A percentile compares a stretch with the other conserved stretches of the same genome.
Evolutionary conservation across 2,888 invertebrate species (phyloP).

Genomic region (Panzeria rudis): DNA sequence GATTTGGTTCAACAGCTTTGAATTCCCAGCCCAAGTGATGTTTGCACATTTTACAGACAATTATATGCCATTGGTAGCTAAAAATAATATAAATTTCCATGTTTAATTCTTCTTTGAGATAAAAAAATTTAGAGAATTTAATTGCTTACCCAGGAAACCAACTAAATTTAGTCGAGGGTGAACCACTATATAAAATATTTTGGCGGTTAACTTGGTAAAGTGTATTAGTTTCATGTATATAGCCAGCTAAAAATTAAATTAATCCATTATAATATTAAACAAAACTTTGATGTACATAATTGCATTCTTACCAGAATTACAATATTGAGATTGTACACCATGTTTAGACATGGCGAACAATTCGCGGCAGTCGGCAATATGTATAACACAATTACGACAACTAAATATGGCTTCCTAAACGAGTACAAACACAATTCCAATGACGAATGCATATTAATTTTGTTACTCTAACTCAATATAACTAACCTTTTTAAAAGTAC

Average conservation of each 20-base stretch:
- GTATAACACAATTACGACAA: conserved; percentile 86
- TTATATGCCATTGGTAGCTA: conserved; percentile 92
- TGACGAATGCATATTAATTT: neutral
- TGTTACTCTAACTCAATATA: neutral
- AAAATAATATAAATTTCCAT: neutral
- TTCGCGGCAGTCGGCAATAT: conserved; percentile 87
- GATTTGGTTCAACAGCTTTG: conserved; percentile 86
- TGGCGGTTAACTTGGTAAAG: conserved; percentile 85
- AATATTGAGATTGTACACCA: conserved; percentile 91
- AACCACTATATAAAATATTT: conserved; percentile 84
- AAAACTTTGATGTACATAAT: neutral
- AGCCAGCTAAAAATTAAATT: conserved; percentile 84
- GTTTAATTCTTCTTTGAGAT: neutral
- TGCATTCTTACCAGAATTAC: conserved; percentile 86
- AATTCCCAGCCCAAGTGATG: conserved; percentile 93
- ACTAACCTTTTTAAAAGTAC: conserved; percentile 79
- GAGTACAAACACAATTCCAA: neutral
- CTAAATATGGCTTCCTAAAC: conserved; percentile 85
- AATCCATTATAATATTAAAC: neutral
- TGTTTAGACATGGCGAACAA: conserved; percentile 92
- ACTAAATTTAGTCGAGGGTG: conserved; percentile 89
- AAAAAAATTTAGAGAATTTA: neutral
- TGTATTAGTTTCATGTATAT: conserved; percentile 92
- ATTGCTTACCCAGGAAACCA: conserved; percentile 90
- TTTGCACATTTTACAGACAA: conserved; percentile 87